Conservation (phyloP, 53 echinoderm and acorn worm genomes). For the Henricia sp. region DNA sequence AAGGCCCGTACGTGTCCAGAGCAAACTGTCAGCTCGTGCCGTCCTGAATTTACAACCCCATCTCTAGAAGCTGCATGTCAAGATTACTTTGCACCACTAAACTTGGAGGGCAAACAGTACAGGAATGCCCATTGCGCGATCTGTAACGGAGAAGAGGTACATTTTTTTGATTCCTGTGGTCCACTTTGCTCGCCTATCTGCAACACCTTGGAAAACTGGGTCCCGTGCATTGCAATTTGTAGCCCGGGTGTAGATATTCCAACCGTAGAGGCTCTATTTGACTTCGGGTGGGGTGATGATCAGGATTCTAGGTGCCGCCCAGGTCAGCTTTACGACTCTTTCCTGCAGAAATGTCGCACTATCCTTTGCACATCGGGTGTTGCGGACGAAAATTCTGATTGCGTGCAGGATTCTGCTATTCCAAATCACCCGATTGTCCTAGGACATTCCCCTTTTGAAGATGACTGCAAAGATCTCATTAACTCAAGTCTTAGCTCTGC, state of each 20-base stretch:
- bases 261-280: slow-evolving; percentile 49
- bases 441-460: background rate
- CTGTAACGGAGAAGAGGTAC: slow-evolving; percentile 24
- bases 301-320: slow-evolving; percentile 12
- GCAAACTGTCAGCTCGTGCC: slow-evolving; percentile 9
- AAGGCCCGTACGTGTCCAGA: slow-evolving; percentile 29
- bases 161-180: background rate
- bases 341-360: slow-evolving; percentile 33
- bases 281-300: slow-evolving; percentile 40
- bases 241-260: background rate
- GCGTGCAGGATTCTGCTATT: background rate
- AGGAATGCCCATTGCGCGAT: slow-evolving; percentile 65
- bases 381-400: background rate
- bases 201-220: background rate
- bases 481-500: background rate
- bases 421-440: background rate
- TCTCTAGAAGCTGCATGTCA: background rate
- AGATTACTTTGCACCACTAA: slow-evolving; percentile 31
- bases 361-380: slow-evolving; percentile 17
- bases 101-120: slow-evolving; percentile 11
- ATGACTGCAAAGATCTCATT: background rate
- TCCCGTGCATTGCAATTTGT: background rate
- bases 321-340: slow-evolving; percentile 59
- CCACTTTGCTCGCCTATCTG: background rate
- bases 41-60: background rate